phyloP scores from a whole-genome alignment of 2,888 invertebrate species.

The Tortricodes alternella region DNA sequence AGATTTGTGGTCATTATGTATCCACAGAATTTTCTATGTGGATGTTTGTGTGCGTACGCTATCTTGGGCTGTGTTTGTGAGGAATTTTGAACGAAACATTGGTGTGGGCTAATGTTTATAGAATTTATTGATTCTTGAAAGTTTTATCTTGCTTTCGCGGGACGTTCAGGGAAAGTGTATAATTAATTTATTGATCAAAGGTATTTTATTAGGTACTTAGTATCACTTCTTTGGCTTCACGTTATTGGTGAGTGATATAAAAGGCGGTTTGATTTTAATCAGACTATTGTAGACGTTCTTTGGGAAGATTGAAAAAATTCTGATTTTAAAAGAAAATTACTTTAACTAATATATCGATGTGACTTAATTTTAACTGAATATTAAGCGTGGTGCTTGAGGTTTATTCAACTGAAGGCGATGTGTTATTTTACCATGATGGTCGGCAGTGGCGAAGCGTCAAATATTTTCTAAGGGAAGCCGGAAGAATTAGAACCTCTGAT shows the following conservation, averaged over 20 bases:
- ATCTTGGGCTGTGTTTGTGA: slow-evolving; percentile 35
- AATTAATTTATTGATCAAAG: slow-evolving; percentile 31
- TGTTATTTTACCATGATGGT: no score
- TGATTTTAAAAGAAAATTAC: no score
- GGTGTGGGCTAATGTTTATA: slow-evolving; percentile 53
- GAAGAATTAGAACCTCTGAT: no score
- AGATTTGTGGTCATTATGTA: slow-evolving; percentile 31
- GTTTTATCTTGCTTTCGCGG: slow-evolving; percentile 43
- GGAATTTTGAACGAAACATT: slow-evolving; percentile 49
- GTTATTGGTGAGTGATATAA: slow-evolving; percentile 10
- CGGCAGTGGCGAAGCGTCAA: no score
- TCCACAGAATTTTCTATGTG: slow-evolving; percentile 14
- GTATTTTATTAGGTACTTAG: slow-evolving; percentile 8
- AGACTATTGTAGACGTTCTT: neutral
- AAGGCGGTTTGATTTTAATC: neutral
- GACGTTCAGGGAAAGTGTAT: slow-evolving; percentile 30
- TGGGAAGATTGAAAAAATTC: neutral
- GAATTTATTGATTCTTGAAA: slow-evolving; percentile 60
- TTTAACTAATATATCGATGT: no score
- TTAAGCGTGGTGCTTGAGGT: no score
- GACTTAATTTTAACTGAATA: no score
- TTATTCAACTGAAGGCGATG: no score
- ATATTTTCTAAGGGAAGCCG: no score
- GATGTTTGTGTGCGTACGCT: slow-evolving; percentile 22
- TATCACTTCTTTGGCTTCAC: slow-evolving; percentile 16